Conservation (phyloP, 1,140 invertebrate species). For the Cydia strobilella region DNA sequence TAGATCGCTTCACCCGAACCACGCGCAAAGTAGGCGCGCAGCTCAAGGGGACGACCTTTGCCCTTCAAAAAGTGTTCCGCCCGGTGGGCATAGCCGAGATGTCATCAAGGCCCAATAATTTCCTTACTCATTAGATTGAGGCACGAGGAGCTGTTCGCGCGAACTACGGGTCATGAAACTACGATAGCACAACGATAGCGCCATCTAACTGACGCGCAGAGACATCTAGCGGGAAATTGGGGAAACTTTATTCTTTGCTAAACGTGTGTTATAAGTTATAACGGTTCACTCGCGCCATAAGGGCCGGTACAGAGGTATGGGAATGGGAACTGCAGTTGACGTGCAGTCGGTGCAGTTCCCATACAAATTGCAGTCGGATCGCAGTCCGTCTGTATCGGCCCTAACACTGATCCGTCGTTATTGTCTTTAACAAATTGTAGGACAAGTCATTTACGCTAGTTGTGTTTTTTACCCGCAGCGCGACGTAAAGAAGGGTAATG, state of each 20-base stretch:
- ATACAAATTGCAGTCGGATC: too few relatives aligned
- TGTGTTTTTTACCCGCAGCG: too few relatives aligned
- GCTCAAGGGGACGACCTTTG: slow-evolving; percentile 86
- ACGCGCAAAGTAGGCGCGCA: slow-evolving; percentile 85
- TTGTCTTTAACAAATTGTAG: too few relatives aligned
- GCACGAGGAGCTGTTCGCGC: slow-evolving; percentile 77
- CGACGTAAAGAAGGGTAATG: too few relatives aligned
- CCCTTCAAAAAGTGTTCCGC: slow-evolving; percentile 86
- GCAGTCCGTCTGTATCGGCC: too few relatives aligned
- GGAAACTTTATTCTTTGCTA: background rate
- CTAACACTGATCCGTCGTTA: too few relatives aligned
- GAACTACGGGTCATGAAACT: background rate
- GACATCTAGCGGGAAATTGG: background rate
- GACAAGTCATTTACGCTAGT: too few relatives aligned
- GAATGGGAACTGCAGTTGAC: too few relatives aligned
- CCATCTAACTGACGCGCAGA: background rate
- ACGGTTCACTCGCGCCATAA: too few relatives aligned
- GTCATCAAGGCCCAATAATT: slow-evolving; percentile 92
- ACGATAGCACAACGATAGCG: background rate
- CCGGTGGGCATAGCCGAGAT: slow-evolving; percentile 85
- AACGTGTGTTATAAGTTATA: slow-evolving; percentile 2
- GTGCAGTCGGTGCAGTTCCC: too few relatives aligned
- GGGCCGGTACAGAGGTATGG: too few relatives aligned
- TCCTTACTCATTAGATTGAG: slow-evolving; percentile 94
- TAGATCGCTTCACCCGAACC: slow-evolving; percentile 86